These are phyloP conservation scores for Ceyx margarethae DNA, from an alignment of 2,113 vertebrate genomes.

Conservation along the genomic window DNA sequence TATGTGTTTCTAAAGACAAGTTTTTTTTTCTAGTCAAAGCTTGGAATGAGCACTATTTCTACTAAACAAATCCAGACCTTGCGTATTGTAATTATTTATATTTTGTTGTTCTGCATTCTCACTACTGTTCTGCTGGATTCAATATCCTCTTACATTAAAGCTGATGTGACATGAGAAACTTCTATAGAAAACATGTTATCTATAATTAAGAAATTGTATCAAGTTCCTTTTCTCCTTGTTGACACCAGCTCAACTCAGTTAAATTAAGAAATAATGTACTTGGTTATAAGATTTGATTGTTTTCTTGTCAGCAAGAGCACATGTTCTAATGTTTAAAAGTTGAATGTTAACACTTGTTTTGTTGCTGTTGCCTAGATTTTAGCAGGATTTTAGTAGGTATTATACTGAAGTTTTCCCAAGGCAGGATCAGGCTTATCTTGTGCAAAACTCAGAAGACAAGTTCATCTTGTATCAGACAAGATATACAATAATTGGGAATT, in stretches of 20 bases:
- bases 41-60: not conserved
- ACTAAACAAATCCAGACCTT: not conserved
- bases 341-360: conserved; percentile 26
- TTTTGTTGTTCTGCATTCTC: not conserved
- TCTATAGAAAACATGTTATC: conserved; percentile 37
- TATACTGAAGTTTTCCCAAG: not conserved
- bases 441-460: not conserved
- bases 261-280: conserved; percentile 60
- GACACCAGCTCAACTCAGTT: conserved; percentile 26
- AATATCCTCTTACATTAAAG: not conserved
- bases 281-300: conserved; percentile 35
- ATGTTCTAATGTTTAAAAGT: not conserved
- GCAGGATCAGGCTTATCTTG: not conserved
- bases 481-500: not conserved
- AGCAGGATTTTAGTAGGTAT: not conserved
- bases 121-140: not conserved
- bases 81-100: conserved; percentile 23
- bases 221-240: conserved; percentile 37
- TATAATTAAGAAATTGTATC: conserved; percentile 47
- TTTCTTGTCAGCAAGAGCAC: conserved; percentile 31
- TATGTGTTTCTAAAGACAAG: not conserved
- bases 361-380: not conserved
- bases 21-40: not conserved
- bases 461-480: not conserved
- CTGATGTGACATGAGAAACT: not conserved